phyloP scores from a whole-genome alignment of 2,113 vertebrate genomes.

The Trogon surrucura region DNA sequence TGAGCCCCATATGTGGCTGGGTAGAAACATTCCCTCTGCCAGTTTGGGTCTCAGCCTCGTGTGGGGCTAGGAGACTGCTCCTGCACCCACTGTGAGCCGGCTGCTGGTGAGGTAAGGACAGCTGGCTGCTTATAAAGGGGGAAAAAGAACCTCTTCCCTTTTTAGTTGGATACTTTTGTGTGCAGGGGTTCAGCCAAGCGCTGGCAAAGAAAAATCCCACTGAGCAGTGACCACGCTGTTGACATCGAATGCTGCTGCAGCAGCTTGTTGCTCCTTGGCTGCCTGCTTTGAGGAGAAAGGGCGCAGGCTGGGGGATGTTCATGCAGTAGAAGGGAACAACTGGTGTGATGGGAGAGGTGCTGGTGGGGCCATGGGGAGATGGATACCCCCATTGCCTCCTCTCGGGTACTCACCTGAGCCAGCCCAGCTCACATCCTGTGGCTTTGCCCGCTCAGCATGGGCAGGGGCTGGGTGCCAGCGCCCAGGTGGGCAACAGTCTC shows the following conservation, averaged over 20 bases:
- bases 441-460: background rate
- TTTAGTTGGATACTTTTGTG: background rate
- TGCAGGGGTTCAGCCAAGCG: background rate
- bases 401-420: background rate
- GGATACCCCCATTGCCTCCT: background rate
- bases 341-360: background rate
- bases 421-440: background rate
- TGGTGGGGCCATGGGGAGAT: background rate
- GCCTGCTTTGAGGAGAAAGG: background rate
- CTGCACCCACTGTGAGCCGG: accelerated
- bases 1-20: background rate
- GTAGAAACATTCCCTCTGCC: background rate
- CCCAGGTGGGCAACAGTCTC: background rate
- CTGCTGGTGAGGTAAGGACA: background rate
- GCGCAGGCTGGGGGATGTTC: background rate
- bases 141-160: too few relatives aligned
- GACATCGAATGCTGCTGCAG: background rate
- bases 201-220: accelerated
- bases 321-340: background rate
- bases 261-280: background rate
- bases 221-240: background rate
- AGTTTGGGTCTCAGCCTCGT: accelerated
- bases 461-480: background rate
- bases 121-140: background rate
- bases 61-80: accelerated